Percentiles rank a stretch among this genome's conserved stretches.
These are phyloP conservation scores for Rhorus exstirpatorius DNA, from an alignment of 2,888 invertebrate genomes.

Conservation along the genomic window DNA sequence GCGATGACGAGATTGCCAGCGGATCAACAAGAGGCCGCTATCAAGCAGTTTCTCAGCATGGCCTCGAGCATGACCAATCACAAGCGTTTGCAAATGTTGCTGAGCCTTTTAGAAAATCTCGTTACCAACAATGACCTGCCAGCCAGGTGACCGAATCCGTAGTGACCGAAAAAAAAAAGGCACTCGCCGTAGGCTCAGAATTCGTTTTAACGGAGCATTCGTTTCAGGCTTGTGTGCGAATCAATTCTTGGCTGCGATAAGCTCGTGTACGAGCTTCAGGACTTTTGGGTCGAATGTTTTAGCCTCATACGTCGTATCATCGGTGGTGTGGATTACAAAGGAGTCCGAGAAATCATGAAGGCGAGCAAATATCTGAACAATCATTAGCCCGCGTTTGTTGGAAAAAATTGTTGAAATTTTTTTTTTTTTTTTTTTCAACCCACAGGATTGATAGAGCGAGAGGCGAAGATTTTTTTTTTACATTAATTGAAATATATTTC, in stretches of 20 bases:
- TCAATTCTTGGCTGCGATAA: conserved; percentile 94
- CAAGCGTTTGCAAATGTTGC: conserved; percentile 91
- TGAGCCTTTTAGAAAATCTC: conserved; percentile 91
- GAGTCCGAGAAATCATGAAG: conserved; percentile 97
- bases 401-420: too few species aligned
- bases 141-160: conserved; percentile 88
- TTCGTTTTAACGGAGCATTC: not conserved
- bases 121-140: conserved; percentile 91
- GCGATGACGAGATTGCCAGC: conserved; percentile 90
- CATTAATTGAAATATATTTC: conserved; percentile 72
- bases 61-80: conserved; percentile 92
- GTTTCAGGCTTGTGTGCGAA: conserved; percentile 93
- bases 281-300: conserved; percentile 97
- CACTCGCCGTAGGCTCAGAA: not conserved
- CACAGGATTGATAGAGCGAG: not conserved
- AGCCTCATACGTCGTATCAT: conserved; percentile 94
- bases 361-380: conserved; percentile 86
- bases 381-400: too few species aligned
- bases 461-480: conserved; percentile 4
- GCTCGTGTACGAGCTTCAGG: conserved; percentile 92
- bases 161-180: not conserved
- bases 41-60: conserved; percentile 91
- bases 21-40: conserved; percentile 92
- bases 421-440: too few species aligned
- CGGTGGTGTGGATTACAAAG: conserved; percentile 97